phyloP scores from a whole-genome alignment of 2,113 vertebrate species.

The rabbit (Oryctolagus cuniculus) region DNA sequence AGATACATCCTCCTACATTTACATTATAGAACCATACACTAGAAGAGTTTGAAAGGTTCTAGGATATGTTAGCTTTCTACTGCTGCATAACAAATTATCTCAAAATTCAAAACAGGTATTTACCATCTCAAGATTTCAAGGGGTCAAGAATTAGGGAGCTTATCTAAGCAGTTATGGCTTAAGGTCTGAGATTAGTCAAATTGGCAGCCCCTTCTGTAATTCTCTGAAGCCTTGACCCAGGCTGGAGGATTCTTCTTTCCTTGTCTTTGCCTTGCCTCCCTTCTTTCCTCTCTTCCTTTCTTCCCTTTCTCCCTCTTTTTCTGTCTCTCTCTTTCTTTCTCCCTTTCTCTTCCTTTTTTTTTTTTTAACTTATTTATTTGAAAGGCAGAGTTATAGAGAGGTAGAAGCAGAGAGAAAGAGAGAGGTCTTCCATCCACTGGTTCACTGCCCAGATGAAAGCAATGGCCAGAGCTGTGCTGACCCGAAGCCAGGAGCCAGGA shows the following conservation, averaged over 20 bases:
- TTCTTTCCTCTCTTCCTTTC: no score
- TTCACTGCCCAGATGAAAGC: no score
- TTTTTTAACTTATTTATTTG: no score
- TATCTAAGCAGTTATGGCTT: not conserved
- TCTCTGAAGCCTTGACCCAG: not conserved
- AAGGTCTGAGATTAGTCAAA: conserved; percentile 19
- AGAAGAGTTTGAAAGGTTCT: not conserved
- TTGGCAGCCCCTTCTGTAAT: not conserved
- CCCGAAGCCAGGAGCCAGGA: no score
- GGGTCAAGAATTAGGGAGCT: not conserved
- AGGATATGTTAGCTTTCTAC: not conserved
- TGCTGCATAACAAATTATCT: not conserved
- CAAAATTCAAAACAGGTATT: not conserved
- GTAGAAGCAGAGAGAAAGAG: no score
- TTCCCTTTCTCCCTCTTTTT: no score
- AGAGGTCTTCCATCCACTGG: no score
- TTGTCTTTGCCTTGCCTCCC: no score
- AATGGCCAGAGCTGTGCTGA: no score
- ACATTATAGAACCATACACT: not conserved
- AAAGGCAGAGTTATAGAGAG: no score
- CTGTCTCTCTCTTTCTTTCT: no score
- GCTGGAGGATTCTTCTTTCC: not conserved
- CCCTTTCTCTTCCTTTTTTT: no score
- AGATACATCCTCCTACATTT: not conserved
- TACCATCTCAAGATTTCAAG: not conserved